Percentiles rank a stretch among this genome's conserved stretches.
These are phyloP conservation scores for Poecilia gillii DNA, from an alignment of 2,797 vertebrate genomes.

Conservation along the genomic window DNA sequence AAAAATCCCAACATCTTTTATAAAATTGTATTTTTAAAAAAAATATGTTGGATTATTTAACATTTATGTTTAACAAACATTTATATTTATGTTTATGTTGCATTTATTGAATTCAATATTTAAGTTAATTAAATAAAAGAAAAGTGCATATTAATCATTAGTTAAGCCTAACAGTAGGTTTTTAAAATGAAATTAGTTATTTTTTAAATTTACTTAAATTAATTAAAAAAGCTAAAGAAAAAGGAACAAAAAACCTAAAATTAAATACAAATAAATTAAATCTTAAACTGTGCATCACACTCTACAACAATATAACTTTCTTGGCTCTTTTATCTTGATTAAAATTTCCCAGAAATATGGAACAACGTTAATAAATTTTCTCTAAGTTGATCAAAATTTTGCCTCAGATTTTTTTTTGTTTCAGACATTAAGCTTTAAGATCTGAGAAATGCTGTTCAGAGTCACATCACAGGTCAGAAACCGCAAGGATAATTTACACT, in stretches of 20 bases:
- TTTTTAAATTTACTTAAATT: neutral
- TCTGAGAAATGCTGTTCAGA: neutral
- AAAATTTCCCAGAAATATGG: neutral
- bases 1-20: too few relatives aligned
- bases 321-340: neutral
- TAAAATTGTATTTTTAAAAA: too few relatives aligned
- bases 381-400: neutral
- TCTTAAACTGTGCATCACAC: neutral
- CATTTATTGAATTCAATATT: too few relatives aligned
- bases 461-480: neutral
- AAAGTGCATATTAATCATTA: neutral
- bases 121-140: too few relatives aligned
- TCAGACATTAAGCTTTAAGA: neutral
- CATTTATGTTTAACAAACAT: too few relatives aligned
- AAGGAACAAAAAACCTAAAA: too few relatives aligned
- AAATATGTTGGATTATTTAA: too few relatives aligned
- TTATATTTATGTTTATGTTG: too few relatives aligned
- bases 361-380: neutral
- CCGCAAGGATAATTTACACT: neutral
- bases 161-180: neutral
- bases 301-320: neutral
- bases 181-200: neutral
- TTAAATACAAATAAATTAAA: too few relatives aligned
- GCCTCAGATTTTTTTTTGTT: neutral
- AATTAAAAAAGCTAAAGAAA: neutral